phyloP scores from a whole-genome alignment of 1,140 invertebrate genomes.

The Agrypnia vestita region DNA sequence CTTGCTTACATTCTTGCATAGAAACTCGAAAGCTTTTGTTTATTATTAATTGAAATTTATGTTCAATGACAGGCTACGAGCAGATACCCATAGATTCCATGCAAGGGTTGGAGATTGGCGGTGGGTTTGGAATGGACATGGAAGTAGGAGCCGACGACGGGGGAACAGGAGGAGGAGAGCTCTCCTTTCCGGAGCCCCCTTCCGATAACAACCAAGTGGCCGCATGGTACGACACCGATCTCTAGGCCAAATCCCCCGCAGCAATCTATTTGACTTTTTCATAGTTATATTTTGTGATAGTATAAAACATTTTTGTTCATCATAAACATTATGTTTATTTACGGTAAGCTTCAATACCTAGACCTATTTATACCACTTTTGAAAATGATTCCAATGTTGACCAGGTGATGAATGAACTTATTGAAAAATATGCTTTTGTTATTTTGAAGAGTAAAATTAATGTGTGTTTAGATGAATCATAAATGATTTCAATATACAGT shows the following conservation, averaged over 20 bases:
- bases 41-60: no score
- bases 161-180: constrained; percentile 87
- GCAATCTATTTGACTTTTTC: constrained; percentile 40
- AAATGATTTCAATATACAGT: constrained; percentile 17
- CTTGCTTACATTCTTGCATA: no score
- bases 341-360: constrained; percentile 17
- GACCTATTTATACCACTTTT: background rate
- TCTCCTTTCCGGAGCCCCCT: constrained; percentile 88
- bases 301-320: constrained; percentile 41
- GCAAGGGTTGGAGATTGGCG: constrained; percentile 94
- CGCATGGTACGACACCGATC: constrained; percentile 97
- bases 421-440: constrained; percentile 1
- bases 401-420: background rate
- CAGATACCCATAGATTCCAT: constrained; percentile 97
- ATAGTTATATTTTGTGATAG: constrained; percentile 58
- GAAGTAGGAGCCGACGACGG: constrained; percentile 83
- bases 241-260: constrained; percentile 74
- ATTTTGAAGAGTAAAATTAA: background rate
- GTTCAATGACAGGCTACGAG: constrained; percentile 85
- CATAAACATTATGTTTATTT: constrained; percentile 17
- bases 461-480: background rate
- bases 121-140: constrained; percentile 87
- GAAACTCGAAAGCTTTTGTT: no score
- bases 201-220: constrained; percentile 92
- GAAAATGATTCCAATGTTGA: constrained; percentile 15